phyloP scores from a whole-genome alignment of 2,113 vertebrate genomes.

The Aptenodytes patagonicus region DNA sequence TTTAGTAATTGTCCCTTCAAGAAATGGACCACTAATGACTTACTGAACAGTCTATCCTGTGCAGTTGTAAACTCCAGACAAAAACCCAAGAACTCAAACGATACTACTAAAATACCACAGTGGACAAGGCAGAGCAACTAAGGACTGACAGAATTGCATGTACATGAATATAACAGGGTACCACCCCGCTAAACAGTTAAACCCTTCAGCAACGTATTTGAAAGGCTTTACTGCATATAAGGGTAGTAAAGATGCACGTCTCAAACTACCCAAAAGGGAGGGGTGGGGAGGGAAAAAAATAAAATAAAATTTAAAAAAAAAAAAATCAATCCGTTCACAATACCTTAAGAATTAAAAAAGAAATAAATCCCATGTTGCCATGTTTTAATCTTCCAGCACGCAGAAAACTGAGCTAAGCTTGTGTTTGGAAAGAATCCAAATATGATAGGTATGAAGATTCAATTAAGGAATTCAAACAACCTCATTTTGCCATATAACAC shows the following conservation, averaged over 20 bases:
- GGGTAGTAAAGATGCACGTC: neutral
- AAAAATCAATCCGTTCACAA: neutral
- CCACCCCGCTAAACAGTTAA: neutral
- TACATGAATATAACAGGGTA: accelerated
- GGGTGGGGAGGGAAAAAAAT: too few species aligned
- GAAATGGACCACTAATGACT: neutral
- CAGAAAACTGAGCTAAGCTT: neutral
- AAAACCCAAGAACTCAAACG: neutral
- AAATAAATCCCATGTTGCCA: neutral
- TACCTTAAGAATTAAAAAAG: neutral
- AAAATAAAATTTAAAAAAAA: too few species aligned
- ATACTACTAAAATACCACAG: neutral
- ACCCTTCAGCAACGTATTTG: accelerated
- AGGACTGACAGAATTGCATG: neutral
- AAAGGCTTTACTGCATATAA: neutral
- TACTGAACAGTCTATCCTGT: neutral
- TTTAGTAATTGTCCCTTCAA: conserved; percentile 16
- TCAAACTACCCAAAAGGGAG: neutral
- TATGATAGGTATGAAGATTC: neutral
- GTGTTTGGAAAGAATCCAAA: neutral
- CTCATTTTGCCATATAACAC: neutral
- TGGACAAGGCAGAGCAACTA: neutral
- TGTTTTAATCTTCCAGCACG: neutral
- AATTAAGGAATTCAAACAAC: neutral
- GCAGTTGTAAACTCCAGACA: neutral